These are phyloP conservation scores for Marasmarcha lunaedactyla DNA, from an alignment of 2,888 invertebrate species.

Conservation along the genomic window DNA sequence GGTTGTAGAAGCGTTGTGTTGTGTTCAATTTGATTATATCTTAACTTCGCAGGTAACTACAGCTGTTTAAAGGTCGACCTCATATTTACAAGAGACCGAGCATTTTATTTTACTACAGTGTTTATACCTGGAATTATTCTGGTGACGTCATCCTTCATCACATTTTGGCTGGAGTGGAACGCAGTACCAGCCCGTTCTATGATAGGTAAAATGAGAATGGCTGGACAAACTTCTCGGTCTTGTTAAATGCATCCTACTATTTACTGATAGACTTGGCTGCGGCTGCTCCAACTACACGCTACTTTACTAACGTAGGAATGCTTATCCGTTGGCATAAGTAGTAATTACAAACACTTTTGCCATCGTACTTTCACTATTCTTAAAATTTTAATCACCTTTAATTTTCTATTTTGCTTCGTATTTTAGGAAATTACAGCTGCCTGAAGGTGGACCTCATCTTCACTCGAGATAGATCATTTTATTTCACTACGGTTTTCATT, in stretches of 20 bases:
- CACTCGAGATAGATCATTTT: slow-evolving; percentile 95
- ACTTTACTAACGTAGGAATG: slow-evolving; percentile 39
- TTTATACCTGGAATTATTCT: slow-evolving; percentile 91
- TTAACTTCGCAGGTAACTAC: slow-evolving; percentile 82
- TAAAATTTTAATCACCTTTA: slow-evolving; percentile 18
- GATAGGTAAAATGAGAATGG: slow-evolving; percentile 77
- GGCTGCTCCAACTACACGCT: slow-evolving; percentile 57
- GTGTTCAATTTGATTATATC: slow-evolving; percentile 21
- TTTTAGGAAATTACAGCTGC: slow-evolving; percentile 95
- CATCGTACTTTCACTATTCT: slow-evolving; percentile 1
- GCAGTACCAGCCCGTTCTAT: slow-evolving; percentile 90
- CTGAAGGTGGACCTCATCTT: slow-evolving; percentile 93
- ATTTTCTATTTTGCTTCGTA: slow-evolving; percentile 56
- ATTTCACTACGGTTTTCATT: slow-evolving; percentile 97
- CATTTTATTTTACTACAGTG: slow-evolving; percentile 91
- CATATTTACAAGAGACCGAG: slow-evolving; percentile 88
- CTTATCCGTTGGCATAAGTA: slow-evolving; percentile 39
- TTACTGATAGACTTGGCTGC: slow-evolving; percentile 34
- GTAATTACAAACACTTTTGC: slow-evolving; percentile 7
- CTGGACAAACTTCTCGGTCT: slow-evolving; percentile 47
- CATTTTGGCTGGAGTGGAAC: slow-evolving; percentile 93
- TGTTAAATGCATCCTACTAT: slow-evolving; percentile 40
- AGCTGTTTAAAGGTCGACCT: slow-evolving; percentile 89
- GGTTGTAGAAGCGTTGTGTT: slow-evolving; percentile 11
- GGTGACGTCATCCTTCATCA: slow-evolving; percentile 88